phyloP scores from a whole-genome alignment of 2,113 vertebrate genomes.

The Hassar affinis region DNA sequence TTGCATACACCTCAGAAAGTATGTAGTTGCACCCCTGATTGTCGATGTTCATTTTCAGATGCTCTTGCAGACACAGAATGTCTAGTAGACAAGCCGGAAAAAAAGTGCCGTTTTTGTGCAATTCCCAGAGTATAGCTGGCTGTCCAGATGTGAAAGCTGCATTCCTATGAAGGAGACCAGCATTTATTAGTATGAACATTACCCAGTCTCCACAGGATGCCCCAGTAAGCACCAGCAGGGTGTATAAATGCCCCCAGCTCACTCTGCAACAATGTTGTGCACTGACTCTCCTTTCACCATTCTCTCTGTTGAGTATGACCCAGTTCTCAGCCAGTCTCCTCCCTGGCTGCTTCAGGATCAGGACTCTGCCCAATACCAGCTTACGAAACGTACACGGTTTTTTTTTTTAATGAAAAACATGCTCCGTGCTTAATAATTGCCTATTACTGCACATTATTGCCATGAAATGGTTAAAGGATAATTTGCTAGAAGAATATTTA shows the following conservation, averaged over 20 bases:
- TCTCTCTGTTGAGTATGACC: not conserved
- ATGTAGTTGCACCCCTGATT: too few species aligned
- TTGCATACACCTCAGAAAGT: too few species aligned
- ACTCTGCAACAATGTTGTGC: not conserved
- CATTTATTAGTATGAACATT: not conserved
- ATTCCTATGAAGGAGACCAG: not conserved
- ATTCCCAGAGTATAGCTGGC: not conserved
- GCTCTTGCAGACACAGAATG: not conserved
- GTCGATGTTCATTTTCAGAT: not conserved
- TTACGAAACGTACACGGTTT: not conserved
- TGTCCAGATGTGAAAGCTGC: not conserved
- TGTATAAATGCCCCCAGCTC: not conserved
- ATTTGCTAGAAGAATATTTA: too few species aligned
- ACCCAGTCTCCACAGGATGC: not conserved
- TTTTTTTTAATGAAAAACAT: not conserved
- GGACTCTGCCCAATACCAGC: not conserved
- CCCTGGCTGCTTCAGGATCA: not conserved
- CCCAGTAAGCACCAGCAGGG: not conserved
- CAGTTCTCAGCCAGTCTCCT: not conserved
- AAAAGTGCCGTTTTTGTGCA: not conserved
- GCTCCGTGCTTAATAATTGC: not conserved
- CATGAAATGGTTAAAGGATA: too few species aligned
- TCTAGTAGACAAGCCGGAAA: not conserved
- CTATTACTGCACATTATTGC: not conserved
- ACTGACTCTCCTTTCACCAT: not conserved